phyloP scores from a whole-genome alignment of 2,113 vertebrate species.

The Trinectes maculatus region DNA sequence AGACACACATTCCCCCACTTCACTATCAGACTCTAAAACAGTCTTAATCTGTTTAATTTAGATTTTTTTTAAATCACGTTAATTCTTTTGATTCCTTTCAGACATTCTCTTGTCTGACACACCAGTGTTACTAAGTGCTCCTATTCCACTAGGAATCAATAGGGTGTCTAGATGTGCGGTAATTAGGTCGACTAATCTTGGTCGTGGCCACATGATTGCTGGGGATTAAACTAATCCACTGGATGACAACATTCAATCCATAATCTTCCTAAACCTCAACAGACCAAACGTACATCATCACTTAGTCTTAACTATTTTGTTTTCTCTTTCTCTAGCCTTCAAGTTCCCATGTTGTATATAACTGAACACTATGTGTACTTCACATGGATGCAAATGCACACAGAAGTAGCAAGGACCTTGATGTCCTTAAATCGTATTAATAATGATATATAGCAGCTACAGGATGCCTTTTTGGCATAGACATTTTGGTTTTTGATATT shows the following conservation, averaged over 20 bases:
- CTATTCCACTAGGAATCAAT: conserved; percentile 40
- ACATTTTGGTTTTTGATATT: background rate
- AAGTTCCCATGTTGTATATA: conserved; percentile 46
- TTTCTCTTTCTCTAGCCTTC: conserved; percentile 52
- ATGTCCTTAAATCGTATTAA: conserved; percentile 17
- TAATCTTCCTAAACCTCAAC: conserved; percentile 45
- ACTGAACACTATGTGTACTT: conserved; percentile 31
- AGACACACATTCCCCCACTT: conserved; percentile 50
- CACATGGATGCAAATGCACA: conserved; percentile 36
- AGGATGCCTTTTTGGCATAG: background rate
- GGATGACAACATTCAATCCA: conserved; percentile 49
- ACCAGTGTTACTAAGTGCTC: conserved; percentile 39
- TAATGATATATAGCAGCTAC: conserved; percentile 7
- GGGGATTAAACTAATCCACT: conserved; percentile 61
- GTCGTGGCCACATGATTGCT: conserved; percentile 40
- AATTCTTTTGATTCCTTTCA: conserved; percentile 23
- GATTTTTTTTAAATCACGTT: background rate
- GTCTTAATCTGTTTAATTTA: conserved; percentile 36
- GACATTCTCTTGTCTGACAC: conserved; percentile 25
- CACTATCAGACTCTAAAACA: conserved; percentile 25
- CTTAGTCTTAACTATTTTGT: conserved; percentile 58
- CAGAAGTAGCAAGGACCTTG: conserved; percentile 32
- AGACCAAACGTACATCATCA: conserved; percentile 44
- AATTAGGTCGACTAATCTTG: conserved; percentile 61
- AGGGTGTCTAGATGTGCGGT: conserved; percentile 40